Evolutionary conservation across 1,140 invertebrate species (phyloP).

Genomic region (Ceratina calcarata): DNA sequence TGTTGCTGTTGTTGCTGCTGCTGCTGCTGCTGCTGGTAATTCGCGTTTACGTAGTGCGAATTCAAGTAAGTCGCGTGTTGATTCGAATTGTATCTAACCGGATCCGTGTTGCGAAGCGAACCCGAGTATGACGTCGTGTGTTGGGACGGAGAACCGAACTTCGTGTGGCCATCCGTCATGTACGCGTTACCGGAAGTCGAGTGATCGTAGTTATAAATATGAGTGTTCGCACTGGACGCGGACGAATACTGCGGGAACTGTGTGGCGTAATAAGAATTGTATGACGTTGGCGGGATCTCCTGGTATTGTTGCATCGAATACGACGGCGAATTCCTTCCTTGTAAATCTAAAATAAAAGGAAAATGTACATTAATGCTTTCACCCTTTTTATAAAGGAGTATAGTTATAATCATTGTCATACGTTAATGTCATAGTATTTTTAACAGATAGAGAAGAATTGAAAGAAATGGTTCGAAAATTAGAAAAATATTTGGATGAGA

Average conservation of each 20-base stretch:
- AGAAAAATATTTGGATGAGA: too few relatives aligned
- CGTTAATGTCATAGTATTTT: too few relatives aligned
- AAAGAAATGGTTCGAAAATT: too few relatives aligned
- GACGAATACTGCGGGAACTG: conserved; percentile 74
- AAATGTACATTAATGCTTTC: too few relatives aligned
- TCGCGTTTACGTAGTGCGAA: conserved; percentile 68
- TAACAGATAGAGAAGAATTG: too few relatives aligned
- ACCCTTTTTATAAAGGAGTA: too few relatives aligned
- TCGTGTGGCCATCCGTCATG: conserved; percentile 58
- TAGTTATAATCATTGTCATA: too few relatives aligned
- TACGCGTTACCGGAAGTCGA: conserved; percentile 70
- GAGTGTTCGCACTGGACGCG: conserved; percentile 66
- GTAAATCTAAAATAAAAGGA: conserved; percentile 69
- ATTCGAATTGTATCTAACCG: conserved; percentile 70
- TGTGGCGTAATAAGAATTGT: conserved; percentile 74
- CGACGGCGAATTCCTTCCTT: conserved; percentile 74
- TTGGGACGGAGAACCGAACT: conserved; percentile 64
- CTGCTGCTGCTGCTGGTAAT: conserved; percentile 57
- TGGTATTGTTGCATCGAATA: conserved; percentile 73
- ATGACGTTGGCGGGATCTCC: conserved; percentile 73
- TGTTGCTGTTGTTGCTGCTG: conserved; percentile 52
- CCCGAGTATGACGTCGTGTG: conserved; percentile 59
- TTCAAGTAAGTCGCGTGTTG: conserved; percentile 69
- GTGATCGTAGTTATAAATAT: conserved; percentile 76
- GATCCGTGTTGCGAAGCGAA: conserved; percentile 65